Evolutionary conservation across 2,797 vertebrate genomes (phyloP), one percentile per base, ranked within the genome.

Genomic region (Tachyglossus aculeatus): DNA sequence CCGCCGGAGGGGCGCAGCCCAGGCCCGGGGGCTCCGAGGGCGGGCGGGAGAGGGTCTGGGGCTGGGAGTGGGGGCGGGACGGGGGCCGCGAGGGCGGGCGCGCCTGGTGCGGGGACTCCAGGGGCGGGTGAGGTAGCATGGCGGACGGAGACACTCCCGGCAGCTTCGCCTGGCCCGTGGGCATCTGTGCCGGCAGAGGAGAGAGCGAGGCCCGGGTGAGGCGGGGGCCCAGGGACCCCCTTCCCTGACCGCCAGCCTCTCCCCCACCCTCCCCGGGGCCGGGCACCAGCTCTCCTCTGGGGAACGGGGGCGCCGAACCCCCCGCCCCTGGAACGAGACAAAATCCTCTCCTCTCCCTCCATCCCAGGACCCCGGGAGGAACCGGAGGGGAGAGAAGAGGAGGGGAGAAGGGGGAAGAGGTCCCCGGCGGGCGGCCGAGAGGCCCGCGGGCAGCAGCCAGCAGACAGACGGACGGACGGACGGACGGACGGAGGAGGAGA

Each of bases 71-170:
- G 0, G 90, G 91, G 0, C 88, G 84, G 0, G 89, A 88, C 45
- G 86, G 91, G 9, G 90, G 90, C 0, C 85, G 82, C 14, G 91
- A 91, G 31, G 96, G 94, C 2, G 95, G 90, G 86, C 96, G 95
- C 95, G 15, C 94, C 92, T 71, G 94, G 87, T 5, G n/a, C n/a
- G n/a, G n/a, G n/a, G n/a, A n/a, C n/a, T n/a, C n/a, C n/a, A 93
- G 80, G 55, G 91, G 63, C 44, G 83, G 84, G 75, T 94, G 94
- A 85, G 93, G 81, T 91, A 95, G 84, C 32, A 88, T 90, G 2
- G 94, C 94, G 63, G 95, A 95, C 0, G 95, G 95, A 53, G 95
- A 95, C 67, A 95, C 91, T 78, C 94, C 91, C 62, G 96, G 95
- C 80, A 96, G 94, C 89, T 95, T 97, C 85, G 95, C 95, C 61